Base-by-base conservation (phyloP, 2,113 vertebrate species). In the Perca fluviatilis region DNA sequence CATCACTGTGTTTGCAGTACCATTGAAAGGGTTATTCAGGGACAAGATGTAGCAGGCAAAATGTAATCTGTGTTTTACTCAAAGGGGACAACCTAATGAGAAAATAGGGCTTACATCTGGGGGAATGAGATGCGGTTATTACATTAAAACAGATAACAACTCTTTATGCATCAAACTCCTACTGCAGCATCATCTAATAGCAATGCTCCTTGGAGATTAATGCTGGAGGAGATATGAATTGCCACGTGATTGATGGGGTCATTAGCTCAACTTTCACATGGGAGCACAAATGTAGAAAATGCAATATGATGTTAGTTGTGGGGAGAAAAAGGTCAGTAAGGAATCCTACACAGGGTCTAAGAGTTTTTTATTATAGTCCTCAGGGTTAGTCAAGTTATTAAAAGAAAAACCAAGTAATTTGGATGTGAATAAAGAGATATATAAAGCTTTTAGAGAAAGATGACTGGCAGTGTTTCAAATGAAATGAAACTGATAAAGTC, bases 91-190 rank as follows among this genome's bases (percentile, higher is more conserved):
- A 75, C 54, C 69, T 88, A 86, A 93, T 83, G 89, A 86, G 88
- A 70, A 92, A 82, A 84, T 80, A 47, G 66, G 76, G 64, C 78
- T 85, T 83, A 80, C 83, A 89, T 85, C 63, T 77, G 56, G 0
- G 72, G 75, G 74, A 86, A 80, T 57, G 83, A 88, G 80, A 80
- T 62, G 79, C 49, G 67, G 79, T 91, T 89, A 92, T 91, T 90
- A 84, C 62, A 90, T 89, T 88, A 84, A 92, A 88, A 88, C 68
- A 68, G 84, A 91, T 90, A 87, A 65, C 77, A 83, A 73, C 74
- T 84, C 69, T 69, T 85, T 82, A 82, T 87, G 80, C 83, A 74
- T 86, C 72, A 58, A 69, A 86, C 71, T 86, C 76, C 43, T 12
- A 43, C 68, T 81, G 16, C 56, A 76, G 47, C 58, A 66, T 62